Percentiles rank a stretch among this genome's conserved stretches.
Evolutionary conservation across 1,140 invertebrate genomes (phyloP).

Genomic region (Elymnias hypermnestra): DNA sequence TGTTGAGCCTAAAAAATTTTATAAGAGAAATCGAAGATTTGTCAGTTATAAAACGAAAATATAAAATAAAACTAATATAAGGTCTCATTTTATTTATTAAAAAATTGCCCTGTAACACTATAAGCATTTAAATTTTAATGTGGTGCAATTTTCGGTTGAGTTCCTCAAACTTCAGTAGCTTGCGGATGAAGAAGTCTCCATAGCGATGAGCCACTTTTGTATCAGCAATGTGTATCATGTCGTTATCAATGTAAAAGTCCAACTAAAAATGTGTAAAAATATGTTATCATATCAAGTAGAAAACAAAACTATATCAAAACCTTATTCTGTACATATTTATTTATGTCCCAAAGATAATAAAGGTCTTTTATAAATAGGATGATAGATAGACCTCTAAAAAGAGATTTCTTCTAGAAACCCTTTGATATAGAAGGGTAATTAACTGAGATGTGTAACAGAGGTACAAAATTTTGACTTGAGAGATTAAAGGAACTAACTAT

Average conservation of each 20-base stretch:
- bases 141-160: conserved; percentile 89
- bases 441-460: too few species aligned
- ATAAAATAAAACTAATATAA: conserved; percentile 21
- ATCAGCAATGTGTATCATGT: conserved; percentile 99
- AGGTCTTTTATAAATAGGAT: too few species aligned
- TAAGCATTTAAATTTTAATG: conserved; percentile 78
- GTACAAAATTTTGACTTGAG: too few species aligned
- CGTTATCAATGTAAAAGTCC: conserved; percentile 99
- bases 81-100: conserved; percentile 27
- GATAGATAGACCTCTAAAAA: too few species aligned
- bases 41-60: conserved; percentile 34
- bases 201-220: conserved; percentile 99
- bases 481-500: too few species aligned
- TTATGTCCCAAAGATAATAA: too few species aligned
- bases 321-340: too few species aligned
- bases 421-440: too few species aligned
- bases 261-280: too few species aligned
- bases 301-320: too few species aligned
- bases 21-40: conserved; percentile 52
- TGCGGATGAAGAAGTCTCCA: conserved; percentile 98
- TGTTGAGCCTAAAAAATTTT: conserved; percentile 55
- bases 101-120: conserved; percentile 3
- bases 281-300: too few species aligned
- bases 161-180: conserved; percentile 98
- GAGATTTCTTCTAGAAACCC: too few species aligned